A percentile compares a stretch with the other conserved stretches of the same genome.
Conservation (phyloP, 2,113 vertebrate genomes). For the Syrrhaptes paradoxus region DNA sequence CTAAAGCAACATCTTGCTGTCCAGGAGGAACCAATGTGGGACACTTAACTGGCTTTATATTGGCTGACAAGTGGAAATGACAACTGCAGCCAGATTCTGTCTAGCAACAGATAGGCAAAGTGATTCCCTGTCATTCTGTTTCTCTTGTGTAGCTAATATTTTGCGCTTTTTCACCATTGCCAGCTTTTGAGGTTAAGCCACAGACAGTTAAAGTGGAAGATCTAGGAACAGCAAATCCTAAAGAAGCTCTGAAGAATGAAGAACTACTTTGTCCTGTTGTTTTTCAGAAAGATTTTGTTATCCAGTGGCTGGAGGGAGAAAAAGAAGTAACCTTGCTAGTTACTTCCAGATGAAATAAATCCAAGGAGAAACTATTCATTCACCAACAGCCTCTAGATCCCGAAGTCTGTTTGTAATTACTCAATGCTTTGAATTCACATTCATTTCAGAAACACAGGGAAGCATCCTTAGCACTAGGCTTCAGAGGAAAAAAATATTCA, state of each 20-base stretch:
- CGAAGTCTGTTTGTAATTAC: background rate
- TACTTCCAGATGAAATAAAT: background rate
- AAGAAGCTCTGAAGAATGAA: background rate
- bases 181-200: background rate
- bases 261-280: background rate
- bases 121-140: background rate
- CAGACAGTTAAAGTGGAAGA: background rate
- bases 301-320: background rate
- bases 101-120: background rate
- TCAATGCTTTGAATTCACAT: background rate
- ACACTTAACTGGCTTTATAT: background rate
- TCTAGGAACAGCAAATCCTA: background rate
- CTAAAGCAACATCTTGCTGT: background rate
- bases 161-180: background rate
- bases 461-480: background rate
- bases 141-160: background rate
- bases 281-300: background rate
- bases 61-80: background rate
- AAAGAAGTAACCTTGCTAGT: background rate
- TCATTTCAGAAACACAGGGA: background rate
- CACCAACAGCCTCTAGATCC: background rate
- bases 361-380: background rate
- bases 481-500: background rate
- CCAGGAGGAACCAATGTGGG: background rate
- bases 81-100: background rate